Evolutionary conservation across 2,797 vertebrate species (phyloP), one percentile per base, ranked within the genome.

Genomic region (Lepidocolaptes lacrymiger): DNA sequence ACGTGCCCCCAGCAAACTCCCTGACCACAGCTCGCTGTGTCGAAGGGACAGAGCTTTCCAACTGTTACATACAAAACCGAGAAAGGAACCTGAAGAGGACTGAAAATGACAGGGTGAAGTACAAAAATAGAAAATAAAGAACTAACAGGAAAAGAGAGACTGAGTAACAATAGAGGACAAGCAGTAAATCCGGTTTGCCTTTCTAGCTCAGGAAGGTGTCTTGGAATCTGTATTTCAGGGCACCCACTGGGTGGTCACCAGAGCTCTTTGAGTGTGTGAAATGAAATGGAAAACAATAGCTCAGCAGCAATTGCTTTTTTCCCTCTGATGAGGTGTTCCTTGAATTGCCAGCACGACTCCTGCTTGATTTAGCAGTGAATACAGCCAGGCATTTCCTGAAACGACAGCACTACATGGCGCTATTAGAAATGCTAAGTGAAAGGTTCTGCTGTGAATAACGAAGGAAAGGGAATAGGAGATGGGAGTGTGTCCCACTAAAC

Each of bases 211-310:
- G 89, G 94, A 96, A 96, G 67, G 94, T 93, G 88, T 87, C 91
- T 79, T 90, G 94, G 94, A 95, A 85, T 96, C 94, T 87, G 91
- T 91, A 32, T 88, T 93, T 93, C 34, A 79, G 93, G 91, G 94
- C 80, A 94, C 95, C 95, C 95, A 93, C 95, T 96, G 95, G 95
- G 95, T 94, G 95, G 95, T 96, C 95, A 93, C 44, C 89, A 90
- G 80, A 89, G 41, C 85, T 85, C 96, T 91, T 96, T 97, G 95
- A 97, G 88, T 95, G 88, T 97, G 96, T 96, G 95, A 95, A 97
- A 87, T 97, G 94, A 96, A 94, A 94, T 94, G 96, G 96, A 96
- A 97, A 97, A 96, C 94, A 96, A 96, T 96, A 93, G 96, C 88
- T 88, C 95, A 92, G 92, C 92, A 88, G 95, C 89, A 94, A 90